Evolutionary conservation across 2,888 invertebrate species (phyloP).

Genomic region (Argyresthia albistria): DNA sequence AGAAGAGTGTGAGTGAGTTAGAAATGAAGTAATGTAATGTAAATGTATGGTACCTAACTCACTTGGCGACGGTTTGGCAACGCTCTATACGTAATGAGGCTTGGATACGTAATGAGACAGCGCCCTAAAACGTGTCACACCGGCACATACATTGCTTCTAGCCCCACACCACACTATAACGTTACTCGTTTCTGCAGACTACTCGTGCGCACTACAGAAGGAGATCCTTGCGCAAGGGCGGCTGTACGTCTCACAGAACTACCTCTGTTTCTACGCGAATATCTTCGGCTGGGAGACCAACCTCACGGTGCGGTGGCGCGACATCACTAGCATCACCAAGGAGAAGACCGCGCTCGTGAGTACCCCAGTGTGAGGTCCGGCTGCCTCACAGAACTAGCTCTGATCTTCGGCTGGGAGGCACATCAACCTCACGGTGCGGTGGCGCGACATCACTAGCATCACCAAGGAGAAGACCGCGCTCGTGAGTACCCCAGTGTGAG

Average conservation of each 20-base stretch:
- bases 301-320: constrained; percentile 88
- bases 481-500: constrained; percentile 21
- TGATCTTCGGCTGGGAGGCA: constrained; percentile 99
- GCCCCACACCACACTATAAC: too few species aligned
- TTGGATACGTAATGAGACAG: too few species aligned
- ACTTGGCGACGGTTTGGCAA: too few species aligned
- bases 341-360: constrained; percentile 81
- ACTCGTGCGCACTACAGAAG: constrained; percentile 96
- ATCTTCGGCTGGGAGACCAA: constrained; percentile 97
- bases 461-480: constrained; percentile 91
- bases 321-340: constrained; percentile 94
- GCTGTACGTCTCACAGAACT: constrained; percentile 95
- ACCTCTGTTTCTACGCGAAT: constrained; percentile 97
- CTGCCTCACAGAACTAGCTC: constrained; percentile 94
- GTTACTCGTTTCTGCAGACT: constrained; percentile 78
- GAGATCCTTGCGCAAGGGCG: constrained; percentile 97
- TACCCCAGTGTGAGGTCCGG: constrained; percentile 86
- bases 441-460: constrained; percentile 93
- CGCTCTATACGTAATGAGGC: too few species aligned
- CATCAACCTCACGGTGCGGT: constrained; percentile 86
- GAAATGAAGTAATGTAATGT: too few species aligned
- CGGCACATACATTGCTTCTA: too few species aligned
- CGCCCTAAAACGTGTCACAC: too few species aligned
- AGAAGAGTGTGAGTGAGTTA: too few species aligned
- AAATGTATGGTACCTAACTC: too few species aligned